Evolutionary conservation across 1,140 invertebrate genomes (phyloP).

Genomic region (Drosophila simulans): DNA sequence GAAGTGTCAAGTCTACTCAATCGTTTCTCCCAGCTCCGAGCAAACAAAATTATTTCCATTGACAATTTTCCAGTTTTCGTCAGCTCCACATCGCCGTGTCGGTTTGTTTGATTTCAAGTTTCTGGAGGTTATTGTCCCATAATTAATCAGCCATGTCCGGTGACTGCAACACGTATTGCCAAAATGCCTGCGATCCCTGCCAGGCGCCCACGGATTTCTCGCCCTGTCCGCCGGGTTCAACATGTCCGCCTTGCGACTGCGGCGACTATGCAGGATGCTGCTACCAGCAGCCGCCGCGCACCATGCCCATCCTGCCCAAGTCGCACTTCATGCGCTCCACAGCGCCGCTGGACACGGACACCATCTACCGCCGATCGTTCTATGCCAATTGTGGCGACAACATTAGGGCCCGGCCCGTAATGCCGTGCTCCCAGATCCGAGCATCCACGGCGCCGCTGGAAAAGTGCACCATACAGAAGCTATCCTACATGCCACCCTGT

Average conservation of each 20-base stretch:
- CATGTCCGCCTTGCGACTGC: constrained; percentile 70
- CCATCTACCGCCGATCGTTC: constrained; percentile 87
- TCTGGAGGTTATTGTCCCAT: background rate
- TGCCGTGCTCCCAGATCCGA: constrained; percentile 76
- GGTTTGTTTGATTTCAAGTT: background rate
- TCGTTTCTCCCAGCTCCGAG: constrained; percentile 38
- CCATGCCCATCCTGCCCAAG: constrained; percentile 86
- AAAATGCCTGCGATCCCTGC: constrained; percentile 53
- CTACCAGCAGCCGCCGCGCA: constrained; percentile 87
- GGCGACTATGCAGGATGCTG: constrained; percentile 84
- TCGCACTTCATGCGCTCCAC: constrained; percentile 85
- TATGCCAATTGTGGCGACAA: constrained; percentile 77
- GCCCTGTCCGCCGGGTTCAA: constrained; percentile 54
- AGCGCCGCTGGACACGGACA: constrained; percentile 86
- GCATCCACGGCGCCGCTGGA: constrained; percentile 85
- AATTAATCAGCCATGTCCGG: constrained; percentile 38
- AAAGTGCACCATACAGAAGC: constrained; percentile 85
- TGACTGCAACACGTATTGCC: constrained; percentile 45
- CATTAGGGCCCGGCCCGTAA: constrained; percentile 73
- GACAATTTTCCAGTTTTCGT: constrained; percentile 38
- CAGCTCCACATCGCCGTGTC: background rate
- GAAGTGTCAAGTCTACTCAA: constrained; percentile 55
- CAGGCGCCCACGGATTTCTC: constrained; percentile 59
- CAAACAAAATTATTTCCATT: constrained; percentile 71
- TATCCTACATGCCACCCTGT: constrained; percentile 86